phyloP scores from a whole-genome alignment of 2,797 vertebrate genomes.

The Rhodeus uyekii region DNA sequence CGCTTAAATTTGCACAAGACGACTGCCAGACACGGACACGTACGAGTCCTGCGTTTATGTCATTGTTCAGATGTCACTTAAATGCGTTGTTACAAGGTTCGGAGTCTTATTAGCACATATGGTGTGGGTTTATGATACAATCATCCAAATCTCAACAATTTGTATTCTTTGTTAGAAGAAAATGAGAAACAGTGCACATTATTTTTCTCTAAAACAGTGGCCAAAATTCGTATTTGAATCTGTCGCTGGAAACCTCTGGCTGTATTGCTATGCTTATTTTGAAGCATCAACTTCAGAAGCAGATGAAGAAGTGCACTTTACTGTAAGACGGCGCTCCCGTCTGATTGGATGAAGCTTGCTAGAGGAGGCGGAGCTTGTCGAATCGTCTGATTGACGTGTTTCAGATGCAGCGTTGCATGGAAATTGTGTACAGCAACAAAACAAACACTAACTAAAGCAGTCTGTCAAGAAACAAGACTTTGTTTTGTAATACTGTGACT shows the following conservation, averaged over 20 bases:
- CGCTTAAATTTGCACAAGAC: constrained; percentile 73
- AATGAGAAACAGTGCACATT: constrained; percentile 30
- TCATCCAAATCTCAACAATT: constrained; percentile 29
- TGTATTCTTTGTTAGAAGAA: constrained; percentile 40
- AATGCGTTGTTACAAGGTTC: constrained; percentile 41
- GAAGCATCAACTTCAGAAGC: constrained; percentile 66
- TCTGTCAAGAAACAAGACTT: constrained; percentile 1
- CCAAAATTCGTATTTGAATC: constrained; percentile 46
- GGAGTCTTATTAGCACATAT: constrained; percentile 33
- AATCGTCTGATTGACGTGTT: background rate
- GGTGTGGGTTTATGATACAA: constrained; percentile 16
- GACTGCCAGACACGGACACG: constrained; percentile 44
- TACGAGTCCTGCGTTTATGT: constrained; percentile 50
- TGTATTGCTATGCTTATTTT: constrained; percentile 71
- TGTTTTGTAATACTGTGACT: constrained; percentile 20
- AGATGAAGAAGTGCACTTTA: constrained; percentile 81
- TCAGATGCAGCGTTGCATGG: constrained; percentile 24
- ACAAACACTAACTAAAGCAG: background rate
- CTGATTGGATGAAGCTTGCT: constrained; percentile 20
- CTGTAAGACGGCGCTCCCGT: constrained; percentile 63
- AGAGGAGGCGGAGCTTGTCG: constrained; percentile 28
- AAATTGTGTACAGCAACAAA: constrained; percentile 27
- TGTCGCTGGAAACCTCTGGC: constrained; percentile 56
- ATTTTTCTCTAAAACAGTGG: constrained; percentile 40
- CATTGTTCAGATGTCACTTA: constrained; percentile 45